phyloP scores from a whole-genome alignment of 2,113 vertebrate species.

The Pampusana beccarii region DNA sequence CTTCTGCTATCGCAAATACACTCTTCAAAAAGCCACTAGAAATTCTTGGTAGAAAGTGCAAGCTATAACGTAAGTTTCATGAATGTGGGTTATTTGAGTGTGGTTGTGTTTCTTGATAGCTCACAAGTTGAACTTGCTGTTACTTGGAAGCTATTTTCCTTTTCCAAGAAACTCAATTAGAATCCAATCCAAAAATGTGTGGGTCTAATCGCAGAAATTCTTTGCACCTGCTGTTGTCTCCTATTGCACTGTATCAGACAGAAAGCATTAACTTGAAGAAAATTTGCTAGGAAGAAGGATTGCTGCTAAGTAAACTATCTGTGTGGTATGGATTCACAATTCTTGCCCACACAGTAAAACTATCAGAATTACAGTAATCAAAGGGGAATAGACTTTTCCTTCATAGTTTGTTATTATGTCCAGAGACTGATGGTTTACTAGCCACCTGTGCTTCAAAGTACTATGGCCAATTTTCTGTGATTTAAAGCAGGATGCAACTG shows the following conservation, averaged over 20 bases:
- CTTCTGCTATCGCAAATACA: background rate
- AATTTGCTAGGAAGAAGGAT: background rate
- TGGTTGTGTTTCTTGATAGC: background rate
- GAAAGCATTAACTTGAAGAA: background rate
- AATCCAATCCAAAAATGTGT: background rate
- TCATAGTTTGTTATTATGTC: background rate
- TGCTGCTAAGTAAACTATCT: background rate
- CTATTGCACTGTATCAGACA: background rate
- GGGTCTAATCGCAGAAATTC: background rate
- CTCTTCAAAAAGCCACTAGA: background rate
- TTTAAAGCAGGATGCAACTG: background rate
- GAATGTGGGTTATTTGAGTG: background rate
- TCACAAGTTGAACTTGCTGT: background rate
- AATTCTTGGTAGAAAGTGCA: background rate
- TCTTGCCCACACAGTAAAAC: background rate
- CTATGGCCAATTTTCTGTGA: background rate
- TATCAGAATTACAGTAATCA: conserved; percentile 15
- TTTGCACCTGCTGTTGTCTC: background rate
- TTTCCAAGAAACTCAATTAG: background rate
- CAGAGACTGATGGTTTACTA: background rate
- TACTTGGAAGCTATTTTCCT: background rate
- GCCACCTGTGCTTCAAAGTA: background rate
- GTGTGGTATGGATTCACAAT: background rate
- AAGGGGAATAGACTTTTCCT: conserved; percentile 1
- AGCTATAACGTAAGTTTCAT: background rate